phyloP scores from a whole-genome alignment of 2,797 vertebrate genomes.

The Picus viridis region DNA sequence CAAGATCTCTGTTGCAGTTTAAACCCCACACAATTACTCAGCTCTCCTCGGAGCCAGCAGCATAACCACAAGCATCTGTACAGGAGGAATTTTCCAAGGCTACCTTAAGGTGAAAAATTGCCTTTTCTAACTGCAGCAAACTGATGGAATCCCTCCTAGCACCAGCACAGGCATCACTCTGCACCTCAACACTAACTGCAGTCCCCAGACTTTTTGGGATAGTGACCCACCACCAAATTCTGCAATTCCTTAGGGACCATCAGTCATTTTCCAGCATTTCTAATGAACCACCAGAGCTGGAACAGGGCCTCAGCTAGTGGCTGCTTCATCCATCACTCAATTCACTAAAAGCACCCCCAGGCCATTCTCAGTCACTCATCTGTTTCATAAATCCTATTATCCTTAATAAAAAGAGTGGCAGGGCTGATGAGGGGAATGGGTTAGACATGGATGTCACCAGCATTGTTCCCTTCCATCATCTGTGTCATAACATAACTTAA shows the following conservation, averaged over 20 bases:
- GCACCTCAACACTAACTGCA: background rate
- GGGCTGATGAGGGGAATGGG: background rate
- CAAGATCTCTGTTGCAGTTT: background rate
- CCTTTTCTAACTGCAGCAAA: background rate
- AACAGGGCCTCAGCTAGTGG: background rate
- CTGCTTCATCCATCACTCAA: background rate
- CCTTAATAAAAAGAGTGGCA: background rate
- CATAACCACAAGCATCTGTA: background rate
- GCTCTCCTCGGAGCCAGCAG: background rate
- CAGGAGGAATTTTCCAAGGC: background rate
- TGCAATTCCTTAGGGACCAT: rapidly evolving
- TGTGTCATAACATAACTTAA: background rate
- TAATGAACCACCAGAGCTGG: background rate
- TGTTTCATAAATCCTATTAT: background rate
- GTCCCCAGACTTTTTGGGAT: background rate
- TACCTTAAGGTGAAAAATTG: background rate
- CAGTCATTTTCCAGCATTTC: background rate
- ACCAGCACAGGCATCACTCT: background rate
- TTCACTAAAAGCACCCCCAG: background rate
- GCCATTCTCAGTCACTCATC: background rate
- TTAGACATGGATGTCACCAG: background rate
- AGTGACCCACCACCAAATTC: background rate
- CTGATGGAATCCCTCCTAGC: background rate
- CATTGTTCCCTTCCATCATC: background rate
- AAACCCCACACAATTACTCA: background rate